Evolutionary conservation across 2,797 vertebrate genomes (phyloP).

Genomic region (Euphonia xanthogaster): DNA sequence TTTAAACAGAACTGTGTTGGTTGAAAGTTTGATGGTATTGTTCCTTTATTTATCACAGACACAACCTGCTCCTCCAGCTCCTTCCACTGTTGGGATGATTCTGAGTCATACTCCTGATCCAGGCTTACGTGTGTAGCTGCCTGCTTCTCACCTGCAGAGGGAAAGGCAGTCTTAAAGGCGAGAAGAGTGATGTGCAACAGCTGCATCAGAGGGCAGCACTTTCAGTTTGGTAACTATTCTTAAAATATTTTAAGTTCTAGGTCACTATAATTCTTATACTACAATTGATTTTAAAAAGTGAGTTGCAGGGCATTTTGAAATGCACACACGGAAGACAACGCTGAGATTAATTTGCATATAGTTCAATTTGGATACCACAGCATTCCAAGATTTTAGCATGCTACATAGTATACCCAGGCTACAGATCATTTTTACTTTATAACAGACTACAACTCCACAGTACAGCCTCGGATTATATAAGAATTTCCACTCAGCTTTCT

Average conservation of each 20-base stretch:
- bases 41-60: conserved; percentile 83
- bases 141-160: conserved; percentile 89
- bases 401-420: background rate
- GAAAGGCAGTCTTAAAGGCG: background rate
- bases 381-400: background rate
- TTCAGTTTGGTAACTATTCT: background rate
- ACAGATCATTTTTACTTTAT: background rate
- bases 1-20: conserved; percentile 92
- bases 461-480: background rate
- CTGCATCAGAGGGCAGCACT: background rate
- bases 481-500: background rate
- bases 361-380: background rate
- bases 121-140: conserved; percentile 94
- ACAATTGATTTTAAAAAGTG: background rate
- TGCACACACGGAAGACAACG: background rate
- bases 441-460: background rate
- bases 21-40: conserved; percentile 82
- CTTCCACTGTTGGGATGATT: conserved; percentile 88
- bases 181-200: background rate
- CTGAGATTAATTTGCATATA: background rate
- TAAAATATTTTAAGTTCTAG: background rate
- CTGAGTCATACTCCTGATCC: conserved; percentile 93
- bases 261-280: background rate
- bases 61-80: conserved; percentile 92
- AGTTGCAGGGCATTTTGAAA: background rate